These are phyloP conservation scores for Conus canariensis DNA, from an alignment of 2,888 invertebrate genomes.

Conservation along the genomic window DNA sequence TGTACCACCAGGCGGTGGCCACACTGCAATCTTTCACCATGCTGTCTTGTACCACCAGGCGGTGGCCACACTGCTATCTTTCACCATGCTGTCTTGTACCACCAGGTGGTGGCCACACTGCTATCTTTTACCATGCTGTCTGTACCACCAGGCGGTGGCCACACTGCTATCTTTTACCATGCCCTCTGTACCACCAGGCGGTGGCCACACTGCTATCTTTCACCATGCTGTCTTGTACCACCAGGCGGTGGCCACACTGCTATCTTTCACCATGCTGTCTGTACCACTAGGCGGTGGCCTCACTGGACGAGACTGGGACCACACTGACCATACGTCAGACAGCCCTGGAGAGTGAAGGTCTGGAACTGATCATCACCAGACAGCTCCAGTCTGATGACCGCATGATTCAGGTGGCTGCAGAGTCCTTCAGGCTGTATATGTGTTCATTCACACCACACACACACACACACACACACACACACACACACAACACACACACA, in stretches of 20 bases:
- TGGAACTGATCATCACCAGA: not conserved
- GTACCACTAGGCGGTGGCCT: not conserved
- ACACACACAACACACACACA: slow-evolving; percentile 25
- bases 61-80: not conserved
- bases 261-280: not conserved
- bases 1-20: not conserved
- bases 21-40: not conserved
- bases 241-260: not conserved
- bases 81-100: not conserved
- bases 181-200: not conserved
- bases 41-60: not conserved
- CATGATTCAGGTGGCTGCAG: not conserved
- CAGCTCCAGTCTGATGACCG: not conserved
- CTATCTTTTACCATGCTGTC: too few species aligned
- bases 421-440: not conserved
- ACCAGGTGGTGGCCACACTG: not conserved
- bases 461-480: slow-evolving; percentile 12
- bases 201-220: not conserved
- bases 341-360: not conserved
- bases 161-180: not conserved
- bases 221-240: too few species aligned
- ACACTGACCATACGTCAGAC: slow-evolving; percentile 7
- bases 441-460: not conserved
- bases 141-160: not conserved
- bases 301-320: not conserved